Percentiles rank a stretch among this genome's conserved stretches.
Evolutionary conservation across 2,113 vertebrate species (phyloP).

Genomic region (Pelecanus crispus): DNA sequence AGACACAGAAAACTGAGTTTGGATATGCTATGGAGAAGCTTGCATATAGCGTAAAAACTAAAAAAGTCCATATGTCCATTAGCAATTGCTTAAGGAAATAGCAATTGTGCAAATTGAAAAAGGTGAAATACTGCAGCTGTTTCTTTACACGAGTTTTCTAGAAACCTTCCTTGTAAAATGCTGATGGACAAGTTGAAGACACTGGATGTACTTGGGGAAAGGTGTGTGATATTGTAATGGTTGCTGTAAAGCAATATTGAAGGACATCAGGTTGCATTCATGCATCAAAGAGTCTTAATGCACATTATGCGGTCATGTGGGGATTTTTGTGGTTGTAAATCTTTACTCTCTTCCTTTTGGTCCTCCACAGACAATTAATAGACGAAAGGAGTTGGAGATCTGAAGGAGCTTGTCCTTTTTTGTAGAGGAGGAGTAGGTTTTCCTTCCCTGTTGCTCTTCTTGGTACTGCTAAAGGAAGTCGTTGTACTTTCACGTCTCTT

Average conservation of each 20-base stretch:
- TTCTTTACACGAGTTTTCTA: neutral
- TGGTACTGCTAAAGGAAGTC: neutral
- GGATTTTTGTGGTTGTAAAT: neutral
- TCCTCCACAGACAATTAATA: neutral
- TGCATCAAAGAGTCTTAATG: neutral
- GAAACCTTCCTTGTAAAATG: neutral
- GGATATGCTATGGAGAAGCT: neutral
- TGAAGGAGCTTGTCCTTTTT: neutral
- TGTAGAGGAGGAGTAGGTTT: neutral
- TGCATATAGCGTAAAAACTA: neutral
- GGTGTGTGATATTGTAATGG: fast-evolving
- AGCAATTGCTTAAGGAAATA: neutral
- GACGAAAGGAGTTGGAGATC: neutral
- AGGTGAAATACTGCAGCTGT: neutral
- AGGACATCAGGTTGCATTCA: neutral
- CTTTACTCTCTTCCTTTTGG: neutral
- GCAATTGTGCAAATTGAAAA: neutral
- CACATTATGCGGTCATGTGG: fast-evolving
- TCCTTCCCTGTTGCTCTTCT: neutral
- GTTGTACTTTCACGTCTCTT: neutral
- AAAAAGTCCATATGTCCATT: fast-evolving
- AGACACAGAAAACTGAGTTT: neutral
- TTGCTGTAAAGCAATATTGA: neutral
- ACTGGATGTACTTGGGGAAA: neutral
- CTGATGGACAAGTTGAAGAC: neutral